Evolutionary conservation across 1,140 invertebrate species (phyloP), one percentile per base, ranked within the genome.

Genomic region (Apis dorsata): DNA sequence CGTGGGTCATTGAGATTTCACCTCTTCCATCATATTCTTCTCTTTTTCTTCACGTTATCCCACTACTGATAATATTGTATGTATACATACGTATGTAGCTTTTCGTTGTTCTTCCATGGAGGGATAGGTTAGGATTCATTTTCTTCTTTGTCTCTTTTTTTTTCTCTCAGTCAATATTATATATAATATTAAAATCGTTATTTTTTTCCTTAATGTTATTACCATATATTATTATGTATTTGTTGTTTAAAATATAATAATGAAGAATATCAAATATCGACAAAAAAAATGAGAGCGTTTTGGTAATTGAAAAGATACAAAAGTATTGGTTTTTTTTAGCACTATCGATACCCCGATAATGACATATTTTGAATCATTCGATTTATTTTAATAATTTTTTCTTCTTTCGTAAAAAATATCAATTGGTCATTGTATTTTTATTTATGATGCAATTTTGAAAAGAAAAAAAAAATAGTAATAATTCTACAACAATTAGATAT

Each of bases 1-100:
- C 74, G 28, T 66, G 81, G 83, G 87, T 90, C 85, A 88, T 66
- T 62, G 83, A 86, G 70, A 68, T 57, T 65, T 21, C 71, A 86
- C 62, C 72, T 68, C 60, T 51, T 74, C 65, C 81, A 72, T 79
- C 71, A 34, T 78, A 19, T 68, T 62, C 53, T 53, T 79, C 77
- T 70, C 79, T 19, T 34, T 77, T 80, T 65, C 76, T 68, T 72
- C 69, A 62, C 62, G 73, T 69, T 82, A 21, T 85, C 57, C 62
- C 24, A 62, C 8, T n/a, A n/a, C 57, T n/a, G 71, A 85, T 82
- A 87, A 85, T 34, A 9, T 63, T 68, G 28, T 9, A 21, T 24
- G n/a, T 24, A 79, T 55, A 62, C 44, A 44, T n/a, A 17, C n/a
- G 19, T 24, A 49, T 17, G 13, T 21, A 15, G 28, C 53, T 53